Evolutionary conservation across 2,888 invertebrate genomes (phyloP).

Genomic region (Campopleginae sp.): DNA sequence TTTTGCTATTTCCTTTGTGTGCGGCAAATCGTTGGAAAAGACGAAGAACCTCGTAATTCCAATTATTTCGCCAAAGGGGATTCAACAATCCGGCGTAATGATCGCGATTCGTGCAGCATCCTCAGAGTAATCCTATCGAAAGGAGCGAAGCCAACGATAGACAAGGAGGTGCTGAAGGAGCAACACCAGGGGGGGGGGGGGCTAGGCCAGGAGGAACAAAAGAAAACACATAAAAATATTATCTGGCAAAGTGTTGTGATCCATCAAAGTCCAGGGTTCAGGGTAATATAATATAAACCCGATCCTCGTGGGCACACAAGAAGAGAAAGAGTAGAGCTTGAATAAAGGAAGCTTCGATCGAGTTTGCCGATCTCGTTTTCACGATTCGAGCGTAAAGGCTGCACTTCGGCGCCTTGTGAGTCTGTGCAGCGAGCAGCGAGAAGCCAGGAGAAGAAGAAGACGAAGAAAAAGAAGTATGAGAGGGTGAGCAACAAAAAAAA

Average conservation of each 20-base stretch:
- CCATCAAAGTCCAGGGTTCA: constrained; percentile 65
- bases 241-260: constrained; percentile 64
- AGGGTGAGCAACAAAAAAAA: constrained; percentile 65
- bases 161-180: background rate
- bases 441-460: constrained; percentile 52
- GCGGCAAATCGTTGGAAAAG: background rate
- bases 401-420: constrained; percentile 47
- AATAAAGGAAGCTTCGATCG: constrained; percentile 65
- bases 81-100: constrained; percentile 18
- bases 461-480: constrained; percentile 56
- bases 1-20: background rate
- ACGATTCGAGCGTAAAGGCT: constrained; percentile 64
- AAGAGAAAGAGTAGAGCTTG: constrained; percentile 52
- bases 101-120: constrained; percentile 40
- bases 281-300: constrained; percentile 62
- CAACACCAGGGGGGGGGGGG: constrained; percentile 37
- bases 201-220: constrained; percentile 48
- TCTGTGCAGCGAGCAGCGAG: constrained; percentile 5
- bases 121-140: constrained; percentile 19
- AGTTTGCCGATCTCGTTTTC: constrained; percentile 69
- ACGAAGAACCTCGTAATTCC: too few relatives aligned
- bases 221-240: constrained; percentile 34
- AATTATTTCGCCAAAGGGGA: background rate
- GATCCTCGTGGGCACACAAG: constrained; percentile 53
- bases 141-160: constrained; percentile 9